phyloP scores from a whole-genome alignment of 2,797 vertebrate genomes.

The Myotis pilosus region DNA sequence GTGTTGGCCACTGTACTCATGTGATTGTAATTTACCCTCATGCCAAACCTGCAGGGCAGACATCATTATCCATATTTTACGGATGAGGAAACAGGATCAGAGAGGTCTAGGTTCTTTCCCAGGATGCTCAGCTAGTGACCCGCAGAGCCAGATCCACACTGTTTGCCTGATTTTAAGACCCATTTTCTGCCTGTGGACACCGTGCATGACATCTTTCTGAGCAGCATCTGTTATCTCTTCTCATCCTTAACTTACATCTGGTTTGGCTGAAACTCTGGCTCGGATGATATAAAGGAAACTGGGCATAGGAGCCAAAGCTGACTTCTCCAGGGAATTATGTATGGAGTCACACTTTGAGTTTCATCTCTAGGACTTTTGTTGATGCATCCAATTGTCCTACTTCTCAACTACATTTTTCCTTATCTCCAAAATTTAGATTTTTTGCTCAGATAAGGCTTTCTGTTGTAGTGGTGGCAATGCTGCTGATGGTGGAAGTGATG shows the following conservation, averaged over 20 bases:
- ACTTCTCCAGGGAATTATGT: neutral
- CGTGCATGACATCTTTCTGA: neutral
- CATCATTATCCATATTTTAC: too few species aligned
- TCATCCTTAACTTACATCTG: neutral
- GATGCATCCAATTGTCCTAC: accelerated
- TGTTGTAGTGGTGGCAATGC: neutral
- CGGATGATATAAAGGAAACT: neutral
- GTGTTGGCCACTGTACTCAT: accelerated
- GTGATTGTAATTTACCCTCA: neutral
- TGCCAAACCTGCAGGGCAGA: neutral
- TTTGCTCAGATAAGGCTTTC: neutral
- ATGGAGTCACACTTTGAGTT: neutral
- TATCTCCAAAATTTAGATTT: neutral
- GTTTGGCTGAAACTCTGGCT: neutral
- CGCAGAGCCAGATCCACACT: neutral
- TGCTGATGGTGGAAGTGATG: neutral
- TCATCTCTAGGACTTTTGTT: neutral
- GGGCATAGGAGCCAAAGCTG: neutral
- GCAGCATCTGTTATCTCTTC: neutral
- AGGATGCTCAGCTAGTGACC: neutral
- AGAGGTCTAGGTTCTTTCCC: neutral
- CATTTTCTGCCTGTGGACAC: neutral
- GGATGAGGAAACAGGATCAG: neutral
- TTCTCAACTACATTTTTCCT: neutral
- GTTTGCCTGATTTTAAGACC: neutral